These are phyloP conservation scores for Zaprionus lineosus DNA, from an alignment of 2,888 invertebrate species.

Conservation along the genomic window DNA sequence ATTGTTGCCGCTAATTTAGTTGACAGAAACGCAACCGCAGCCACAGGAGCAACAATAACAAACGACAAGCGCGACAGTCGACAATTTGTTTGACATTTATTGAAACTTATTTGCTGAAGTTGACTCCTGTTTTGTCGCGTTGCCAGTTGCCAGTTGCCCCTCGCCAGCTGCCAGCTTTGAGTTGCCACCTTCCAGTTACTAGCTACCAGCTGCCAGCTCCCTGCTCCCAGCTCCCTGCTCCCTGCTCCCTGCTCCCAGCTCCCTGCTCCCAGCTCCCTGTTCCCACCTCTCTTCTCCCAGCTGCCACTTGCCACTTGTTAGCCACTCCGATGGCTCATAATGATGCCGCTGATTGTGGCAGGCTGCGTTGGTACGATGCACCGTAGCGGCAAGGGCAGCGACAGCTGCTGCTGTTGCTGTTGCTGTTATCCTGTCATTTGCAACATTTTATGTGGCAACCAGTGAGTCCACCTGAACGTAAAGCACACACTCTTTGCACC, in stretches of 20 bases:
- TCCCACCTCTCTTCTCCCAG: no score
- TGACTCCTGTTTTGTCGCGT: conserved; percentile 36
- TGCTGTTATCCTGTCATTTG: no score
- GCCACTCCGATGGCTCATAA: conserved; percentile 30
- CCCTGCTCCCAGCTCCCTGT: no score
- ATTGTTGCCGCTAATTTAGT: conserved; percentile 42
- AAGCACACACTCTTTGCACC: no score
- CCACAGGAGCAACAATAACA: conserved; percentile 17
- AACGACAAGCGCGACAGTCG: conserved; percentile 20
- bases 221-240: no score
- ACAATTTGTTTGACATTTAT: conserved; percentile 66
- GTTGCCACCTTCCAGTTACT: no score
- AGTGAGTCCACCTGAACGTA: no score
- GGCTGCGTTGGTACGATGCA: conserved; percentile 35
- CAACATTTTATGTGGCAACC: conserved; percentile 20
- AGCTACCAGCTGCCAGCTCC: no score
- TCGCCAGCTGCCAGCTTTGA: background rate
- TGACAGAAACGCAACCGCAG: conserved; percentile 36
- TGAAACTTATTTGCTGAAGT: conserved; percentile 57
- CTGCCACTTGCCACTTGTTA: conserved; percentile 20
- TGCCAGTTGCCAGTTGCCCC: conserved; percentile 28
- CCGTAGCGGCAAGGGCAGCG: no score
- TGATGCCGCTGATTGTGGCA: conserved; percentile 31
- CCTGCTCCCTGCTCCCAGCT: no score
- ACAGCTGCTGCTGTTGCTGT: conserved; percentile 31